A percentile compares a stretch with the other conserved stretches of the same genome.
Conservation (phyloP, 1,140 invertebrate species). For the Zeugodacus cucurbitae region DNA sequence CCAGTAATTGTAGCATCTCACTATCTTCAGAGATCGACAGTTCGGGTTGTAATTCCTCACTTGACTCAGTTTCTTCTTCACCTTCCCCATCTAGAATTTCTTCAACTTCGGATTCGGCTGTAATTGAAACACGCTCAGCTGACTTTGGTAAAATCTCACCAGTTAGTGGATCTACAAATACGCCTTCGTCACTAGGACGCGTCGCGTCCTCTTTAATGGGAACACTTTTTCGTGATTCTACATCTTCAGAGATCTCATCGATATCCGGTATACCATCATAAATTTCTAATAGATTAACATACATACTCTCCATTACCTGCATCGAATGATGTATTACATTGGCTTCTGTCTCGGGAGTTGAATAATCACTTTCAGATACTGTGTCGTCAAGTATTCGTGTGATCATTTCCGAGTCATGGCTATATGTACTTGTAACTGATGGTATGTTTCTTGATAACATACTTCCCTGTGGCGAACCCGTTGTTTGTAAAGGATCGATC, state of each 20-base stretch:
- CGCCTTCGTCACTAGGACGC: not conserved
- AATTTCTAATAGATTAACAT: not conserved
- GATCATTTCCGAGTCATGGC: too few relatives aligned
- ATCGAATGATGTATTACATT: not conserved
- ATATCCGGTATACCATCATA: not conserved
- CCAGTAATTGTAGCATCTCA: not conserved
- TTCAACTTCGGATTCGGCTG: not conserved
- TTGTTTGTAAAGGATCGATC: too few relatives aligned
- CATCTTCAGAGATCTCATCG: not conserved
- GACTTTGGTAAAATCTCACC: not conserved
- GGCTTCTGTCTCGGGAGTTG: not conserved
- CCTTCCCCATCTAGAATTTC: not conserved
- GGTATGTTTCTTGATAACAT: too few relatives aligned
- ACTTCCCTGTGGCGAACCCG: too few relatives aligned
- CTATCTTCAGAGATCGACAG: not conserved
- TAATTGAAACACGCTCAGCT: not conserved
- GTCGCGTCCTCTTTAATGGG: not conserved
- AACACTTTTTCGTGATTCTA: not conserved
- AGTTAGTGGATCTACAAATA: constrained; percentile 23
- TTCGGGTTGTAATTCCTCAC: not conserved
- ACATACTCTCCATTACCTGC: not conserved
- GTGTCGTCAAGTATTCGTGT: not conserved
- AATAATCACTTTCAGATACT: not conserved
- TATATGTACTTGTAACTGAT: too few relatives aligned
- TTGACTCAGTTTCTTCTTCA: not conserved